Evolutionary conservation across 1,140 invertebrate species (phyloP), one percentile per base, ranked within the genome.

Genomic region (Bathynomus jamesi): DNA sequence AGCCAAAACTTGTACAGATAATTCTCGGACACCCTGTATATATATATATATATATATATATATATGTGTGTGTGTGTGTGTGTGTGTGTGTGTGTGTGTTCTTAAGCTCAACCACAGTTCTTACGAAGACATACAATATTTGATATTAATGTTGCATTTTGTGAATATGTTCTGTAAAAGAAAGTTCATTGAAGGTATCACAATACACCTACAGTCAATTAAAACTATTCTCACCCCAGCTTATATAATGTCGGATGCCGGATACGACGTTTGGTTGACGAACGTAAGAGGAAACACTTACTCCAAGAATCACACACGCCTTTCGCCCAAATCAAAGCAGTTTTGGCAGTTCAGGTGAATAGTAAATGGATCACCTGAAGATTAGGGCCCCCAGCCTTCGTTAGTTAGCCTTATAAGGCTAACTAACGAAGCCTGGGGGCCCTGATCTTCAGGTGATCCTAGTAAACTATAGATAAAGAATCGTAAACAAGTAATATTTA

Each of bases 261-360:
- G 90, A 4, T 90, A 87, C 72, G 91, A 93, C 81, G 87, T 93
- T 21, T 90, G 87, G 88, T 25, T 87, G 70, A 86, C 86, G 11
- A 91, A 91, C 82, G 85, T 83, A 24, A 80, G 89, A 28, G 89
- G 90, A 65, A 83, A 85, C 70, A 84, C 81, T 13, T 87, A 89
- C 77, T 86, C 87, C 0, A 82, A 82, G 62, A 80, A 80, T 17
- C 82, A 82, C 71, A 74, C 73, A 28, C 75, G 40, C 13, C 66
- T 83, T 4, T 70, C 76, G 24, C 61, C 79, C 17, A 74, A 68
- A 5, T 66, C 78, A 4, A 31, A 60, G 4, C 68, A 74, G 53
- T 81, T 80, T 67, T 81, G 80, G 80, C 67, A 77, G 27, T 81
- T 73, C 31, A 77, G 73, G 78, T 81, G 67, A 65, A 65, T 62